phyloP scores from a whole-genome alignment of 2,888 invertebrate species.

The Xestobium rufovillosum region DNA sequence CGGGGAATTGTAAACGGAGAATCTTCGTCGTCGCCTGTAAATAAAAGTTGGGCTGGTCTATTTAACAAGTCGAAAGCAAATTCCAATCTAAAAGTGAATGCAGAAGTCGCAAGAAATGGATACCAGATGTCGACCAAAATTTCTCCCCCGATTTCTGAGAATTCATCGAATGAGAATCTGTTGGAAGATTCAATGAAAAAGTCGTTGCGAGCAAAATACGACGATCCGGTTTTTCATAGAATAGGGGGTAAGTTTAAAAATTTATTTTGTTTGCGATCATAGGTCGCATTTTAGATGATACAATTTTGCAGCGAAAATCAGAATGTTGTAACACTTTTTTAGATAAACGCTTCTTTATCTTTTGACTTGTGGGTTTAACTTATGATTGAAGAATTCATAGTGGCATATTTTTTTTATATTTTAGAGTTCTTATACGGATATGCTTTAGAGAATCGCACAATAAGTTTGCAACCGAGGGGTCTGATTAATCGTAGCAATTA shows the following conservation, averaged over 20 bases:
- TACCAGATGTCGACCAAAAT: slow-evolving; percentile 15
- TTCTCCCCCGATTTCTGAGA: slow-evolving; percentile 15
- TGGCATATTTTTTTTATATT: slow-evolving; percentile 36
- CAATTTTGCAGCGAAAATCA: too few relatives aligned
- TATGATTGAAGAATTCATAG: too few relatives aligned
- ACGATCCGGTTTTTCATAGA: slow-evolving; percentile 61
- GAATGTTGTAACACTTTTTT: too few relatives aligned
- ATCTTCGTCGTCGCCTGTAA: slow-evolving; percentile 27
- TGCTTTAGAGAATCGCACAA: slow-evolving; percentile 68
- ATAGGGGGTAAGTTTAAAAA: slow-evolving; percentile 56
- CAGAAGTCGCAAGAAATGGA: slow-evolving; percentile 23
- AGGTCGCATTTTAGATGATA: too few relatives aligned
- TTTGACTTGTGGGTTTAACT: too few relatives aligned
- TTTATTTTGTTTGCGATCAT: slow-evolving; percentile 10
- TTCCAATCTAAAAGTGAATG: slow-evolving; percentile 3
- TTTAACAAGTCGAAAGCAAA: slow-evolving; percentile 41
- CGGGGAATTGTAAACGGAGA: slow-evolving; percentile 8
- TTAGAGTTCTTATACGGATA: slow-evolving; percentile 69
- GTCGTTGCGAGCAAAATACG: slow-evolving; percentile 45
- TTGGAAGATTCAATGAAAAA: slow-evolving; percentile 34
- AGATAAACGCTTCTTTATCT: too few relatives aligned
- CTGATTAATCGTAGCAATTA: slow-evolving; percentile 90
- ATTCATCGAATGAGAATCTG: slow-evolving; percentile 20
- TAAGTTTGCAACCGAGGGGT: slow-evolving; percentile 80
- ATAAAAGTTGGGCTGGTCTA: slow-evolving; percentile 62